These are phyloP conservation scores for Fopius arisanus DNA, from an alignment of 1,140 invertebrate species.

Conservation along the genomic window DNA sequence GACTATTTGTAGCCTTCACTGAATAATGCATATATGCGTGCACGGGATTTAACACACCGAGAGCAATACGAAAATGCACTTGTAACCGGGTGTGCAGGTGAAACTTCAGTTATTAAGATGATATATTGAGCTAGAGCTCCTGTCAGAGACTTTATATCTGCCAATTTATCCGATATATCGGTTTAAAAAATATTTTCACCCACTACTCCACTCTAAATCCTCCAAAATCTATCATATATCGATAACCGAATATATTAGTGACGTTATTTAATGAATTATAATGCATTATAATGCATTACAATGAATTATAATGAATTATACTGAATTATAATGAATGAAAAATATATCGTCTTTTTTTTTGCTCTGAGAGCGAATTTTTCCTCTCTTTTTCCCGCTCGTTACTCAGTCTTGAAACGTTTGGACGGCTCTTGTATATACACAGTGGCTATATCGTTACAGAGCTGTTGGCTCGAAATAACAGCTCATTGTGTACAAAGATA, in stretches of 20 bases:
- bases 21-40: conserved; percentile 50
- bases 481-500: conserved; percentile 19
- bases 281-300: too few relatives aligned
- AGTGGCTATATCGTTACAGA: neutral
- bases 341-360: too few relatives aligned
- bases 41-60: conserved; percentile 43
- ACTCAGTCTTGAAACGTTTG: conserved; percentile 16
- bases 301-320: too few relatives aligned
- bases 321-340: too few relatives aligned
- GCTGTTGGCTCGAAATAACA: conserved; percentile 23
- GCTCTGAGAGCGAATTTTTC: neutral
- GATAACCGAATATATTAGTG: too few relatives aligned
- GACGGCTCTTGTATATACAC: conserved; percentile 11
- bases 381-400: neutral
- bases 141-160: too few relatives aligned
- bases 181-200: too few relatives aligned
- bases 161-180: too few relatives aligned
- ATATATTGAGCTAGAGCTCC: conserved; percentile 49
- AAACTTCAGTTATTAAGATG: conserved; percentile 54
- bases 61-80: conserved; percentile 31
- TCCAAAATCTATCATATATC: too few relatives aligned
- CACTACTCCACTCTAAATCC: too few relatives aligned
- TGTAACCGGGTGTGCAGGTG: conserved; percentile 44
- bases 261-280: too few relatives aligned
- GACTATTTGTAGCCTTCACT: conserved; percentile 28